These are phyloP conservation scores for Anoplopoma fimbria DNA, from an alignment of 2,113 vertebrate species.

Conservation along the genomic window DNA sequence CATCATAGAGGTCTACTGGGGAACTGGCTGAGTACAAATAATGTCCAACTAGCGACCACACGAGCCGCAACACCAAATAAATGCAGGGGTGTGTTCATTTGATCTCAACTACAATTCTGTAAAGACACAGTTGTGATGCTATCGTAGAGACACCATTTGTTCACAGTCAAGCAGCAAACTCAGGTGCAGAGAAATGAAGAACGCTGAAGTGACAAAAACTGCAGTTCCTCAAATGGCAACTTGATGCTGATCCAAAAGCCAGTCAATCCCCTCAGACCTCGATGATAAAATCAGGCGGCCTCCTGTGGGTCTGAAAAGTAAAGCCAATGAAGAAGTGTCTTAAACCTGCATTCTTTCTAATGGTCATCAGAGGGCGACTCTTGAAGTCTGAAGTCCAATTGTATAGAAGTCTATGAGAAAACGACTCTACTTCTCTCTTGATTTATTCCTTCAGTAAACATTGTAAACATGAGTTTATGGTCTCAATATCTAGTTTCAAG, in stretches of 20 bases:
- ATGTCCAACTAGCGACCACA: neutral
- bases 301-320: too few relatives aligned
- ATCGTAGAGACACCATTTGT: neutral
- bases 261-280: neutral
- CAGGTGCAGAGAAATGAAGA: neutral
- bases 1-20: constrained; percentile 41
- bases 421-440: too few relatives aligned
- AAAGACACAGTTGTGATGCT: neutral
- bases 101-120: neutral
- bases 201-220: neutral
- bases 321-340: too few relatives aligned
- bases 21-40: constrained; percentile 25
- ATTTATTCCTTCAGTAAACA: too few relatives aligned
- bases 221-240: neutral
- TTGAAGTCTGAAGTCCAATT: too few relatives aligned
- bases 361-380: too few relatives aligned
- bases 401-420: too few relatives aligned
- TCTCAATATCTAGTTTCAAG: too few relatives aligned
- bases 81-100: neutral
- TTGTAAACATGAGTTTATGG: too few relatives aligned
- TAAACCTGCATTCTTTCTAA: too few relatives aligned
- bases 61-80: neutral
- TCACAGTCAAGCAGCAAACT: neutral
- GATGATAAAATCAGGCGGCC: neutral
- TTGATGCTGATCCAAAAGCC: neutral